These are phyloP conservation scores for Proales similis DNA, from an alignment of 1,140 invertebrate genomes.

Conservation along the genomic window DNA sequence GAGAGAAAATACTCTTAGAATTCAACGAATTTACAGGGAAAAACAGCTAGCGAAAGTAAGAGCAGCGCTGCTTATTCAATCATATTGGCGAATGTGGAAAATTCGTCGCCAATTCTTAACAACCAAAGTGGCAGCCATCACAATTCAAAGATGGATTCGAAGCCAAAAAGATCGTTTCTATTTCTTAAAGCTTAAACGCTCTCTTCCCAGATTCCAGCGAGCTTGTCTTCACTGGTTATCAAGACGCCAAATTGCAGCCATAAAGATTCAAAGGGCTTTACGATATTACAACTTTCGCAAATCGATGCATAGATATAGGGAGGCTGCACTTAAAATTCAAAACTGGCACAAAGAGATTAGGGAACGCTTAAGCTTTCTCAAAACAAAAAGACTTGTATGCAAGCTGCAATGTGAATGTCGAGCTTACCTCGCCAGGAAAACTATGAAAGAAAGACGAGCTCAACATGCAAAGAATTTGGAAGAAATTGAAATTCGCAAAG, in stretches of 20 bases:
- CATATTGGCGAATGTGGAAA: not conserved
- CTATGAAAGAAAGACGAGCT: not conserved
- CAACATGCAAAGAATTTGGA: constrained; percentile 13
- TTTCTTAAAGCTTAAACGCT: constrained; percentile 10
- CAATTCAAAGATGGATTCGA: constrained; percentile 6
- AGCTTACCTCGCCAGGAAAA: not conserved
- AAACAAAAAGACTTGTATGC: not conserved
- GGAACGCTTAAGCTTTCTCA: constrained; percentile 22
- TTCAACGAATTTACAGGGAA: not conserved
- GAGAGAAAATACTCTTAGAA: not conserved
- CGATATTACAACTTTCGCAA: constrained; percentile 13
- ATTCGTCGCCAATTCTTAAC: constrained; percentile 1
- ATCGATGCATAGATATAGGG: not conserved
- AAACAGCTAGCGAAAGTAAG: not conserved
- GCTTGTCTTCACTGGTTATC: not conserved
- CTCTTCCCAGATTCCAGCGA: constrained; percentile 3
- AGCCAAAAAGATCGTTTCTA: not conserved
- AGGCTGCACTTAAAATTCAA: constrained; percentile 3
- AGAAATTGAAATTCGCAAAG: not conserved
- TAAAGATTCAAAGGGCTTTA: not conserved
- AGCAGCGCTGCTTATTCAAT: constrained; percentile 4
- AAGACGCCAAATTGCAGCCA: constrained; percentile 3
- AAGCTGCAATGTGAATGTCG: constrained; percentile 17
- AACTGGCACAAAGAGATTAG: constrained; percentile 20
- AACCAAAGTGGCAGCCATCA: not conserved